A percentile compares a stretch with the other conserved stretches of the same genome.
phyloP scores from a whole-genome alignment of 2,797 vertebrate species.

The Geotrypetes seraphini region DNA sequence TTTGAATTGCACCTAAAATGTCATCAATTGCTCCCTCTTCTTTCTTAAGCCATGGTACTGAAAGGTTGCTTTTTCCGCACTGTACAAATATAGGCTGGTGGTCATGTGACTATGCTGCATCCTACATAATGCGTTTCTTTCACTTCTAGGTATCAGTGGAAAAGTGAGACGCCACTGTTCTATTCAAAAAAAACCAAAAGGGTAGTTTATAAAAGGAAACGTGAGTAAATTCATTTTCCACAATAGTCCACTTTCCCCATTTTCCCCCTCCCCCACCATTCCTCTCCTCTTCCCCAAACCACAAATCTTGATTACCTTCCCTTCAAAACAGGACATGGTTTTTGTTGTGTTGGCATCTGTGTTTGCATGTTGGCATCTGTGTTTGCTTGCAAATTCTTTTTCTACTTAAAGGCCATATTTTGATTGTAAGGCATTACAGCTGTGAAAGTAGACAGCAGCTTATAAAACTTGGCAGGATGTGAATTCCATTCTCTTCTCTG shows the following conservation, averaged over 20 bases:
- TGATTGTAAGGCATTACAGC: too few relatives aligned
- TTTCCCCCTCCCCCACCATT: too few relatives aligned
- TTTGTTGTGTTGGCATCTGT: not conserved
- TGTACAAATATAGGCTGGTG: too few relatives aligned
- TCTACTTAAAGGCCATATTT: not conserved
- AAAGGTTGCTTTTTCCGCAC: too few relatives aligned
- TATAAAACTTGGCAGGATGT: too few relatives aligned
- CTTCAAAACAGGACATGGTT: slow-evolving; percentile 12
- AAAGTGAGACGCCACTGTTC: slow-evolving; percentile 52
- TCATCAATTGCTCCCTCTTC: too few relatives aligned
- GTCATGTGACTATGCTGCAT: too few relatives aligned
- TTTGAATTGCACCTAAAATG: too few relatives aligned
- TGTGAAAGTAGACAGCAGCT: too few relatives aligned
- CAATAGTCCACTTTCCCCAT: too few relatives aligned
- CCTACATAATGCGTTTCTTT: slow-evolving; percentile 1
- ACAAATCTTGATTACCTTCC: slow-evolving; percentile 6
- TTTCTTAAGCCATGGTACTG: too few relatives aligned
- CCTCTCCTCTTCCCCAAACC: slow-evolving; percentile 9
- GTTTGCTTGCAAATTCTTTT: not conserved
- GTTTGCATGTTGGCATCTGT: not conserved
- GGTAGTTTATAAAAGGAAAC: slow-evolving; percentile 49
- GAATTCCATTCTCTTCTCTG: too few relatives aligned
- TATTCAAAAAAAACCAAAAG: slow-evolving; percentile 28
- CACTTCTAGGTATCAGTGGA: slow-evolving; percentile 52
- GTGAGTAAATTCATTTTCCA: slow-evolving; percentile 42